Evolutionary conservation across 2,113 vertebrate genomes (phyloP).

Genomic region (Osmerus mordax): DNA sequence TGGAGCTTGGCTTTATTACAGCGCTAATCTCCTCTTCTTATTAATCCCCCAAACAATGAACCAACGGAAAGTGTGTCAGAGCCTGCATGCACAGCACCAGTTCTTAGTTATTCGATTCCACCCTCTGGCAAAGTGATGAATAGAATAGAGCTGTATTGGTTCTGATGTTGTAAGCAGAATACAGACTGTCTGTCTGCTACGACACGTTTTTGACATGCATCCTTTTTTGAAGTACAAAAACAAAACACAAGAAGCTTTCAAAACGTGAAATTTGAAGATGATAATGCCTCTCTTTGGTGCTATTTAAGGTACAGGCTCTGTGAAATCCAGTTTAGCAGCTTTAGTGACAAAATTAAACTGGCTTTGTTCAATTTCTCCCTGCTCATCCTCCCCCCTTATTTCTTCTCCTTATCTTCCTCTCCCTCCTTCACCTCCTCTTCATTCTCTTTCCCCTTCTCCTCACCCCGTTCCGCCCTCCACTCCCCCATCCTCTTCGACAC

Average conservation of each 20-base stretch:
- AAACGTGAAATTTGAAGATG: background rate
- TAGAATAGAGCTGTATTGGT: background rate
- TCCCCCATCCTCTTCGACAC: accelerated
- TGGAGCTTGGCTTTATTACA: constrained; percentile 1
- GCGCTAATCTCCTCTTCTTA: constrained; percentile 22
- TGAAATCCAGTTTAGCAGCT: background rate
- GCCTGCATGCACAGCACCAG: background rate
- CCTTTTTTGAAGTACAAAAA: background rate
- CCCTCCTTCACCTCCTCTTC: background rate
- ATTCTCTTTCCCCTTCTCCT: constrained; percentile 1
- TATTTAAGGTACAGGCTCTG: no score
- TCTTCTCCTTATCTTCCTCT: no score
- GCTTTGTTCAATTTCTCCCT: no score
- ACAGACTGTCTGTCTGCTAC: background rate
- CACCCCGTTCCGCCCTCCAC: background rate
- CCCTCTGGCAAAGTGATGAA: background rate
- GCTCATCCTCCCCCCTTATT: no score
- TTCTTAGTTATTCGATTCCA: background rate
- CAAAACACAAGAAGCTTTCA: background rate
- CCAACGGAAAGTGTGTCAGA: background rate
- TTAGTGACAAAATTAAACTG: background rate
- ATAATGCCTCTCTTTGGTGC: background rate
- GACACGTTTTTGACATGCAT: background rate
- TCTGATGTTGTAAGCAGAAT: background rate
- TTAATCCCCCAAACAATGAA: constrained; percentile 33